phyloP scores from a whole-genome alignment of 2,113 vertebrate genomes.

The Pristiophorus japonicus region DNA sequence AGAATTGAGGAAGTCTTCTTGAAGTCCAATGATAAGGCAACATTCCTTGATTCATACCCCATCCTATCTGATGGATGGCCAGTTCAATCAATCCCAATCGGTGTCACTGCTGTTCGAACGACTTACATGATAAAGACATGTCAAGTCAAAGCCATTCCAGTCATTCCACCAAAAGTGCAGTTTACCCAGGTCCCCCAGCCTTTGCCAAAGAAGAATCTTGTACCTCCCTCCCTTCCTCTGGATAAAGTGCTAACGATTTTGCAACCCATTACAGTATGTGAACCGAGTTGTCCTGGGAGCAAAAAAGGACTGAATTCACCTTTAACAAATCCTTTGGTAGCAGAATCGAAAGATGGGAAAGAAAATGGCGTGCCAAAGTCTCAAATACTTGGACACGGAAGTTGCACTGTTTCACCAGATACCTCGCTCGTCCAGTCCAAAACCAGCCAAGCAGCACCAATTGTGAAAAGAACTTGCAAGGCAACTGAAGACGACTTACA shows the following conservation, averaged over 20 bases:
- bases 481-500: constrained; percentile 72
- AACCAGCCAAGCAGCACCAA: constrained; percentile 56
- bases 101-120: constrained; percentile 82
- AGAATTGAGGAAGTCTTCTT: not conserved
- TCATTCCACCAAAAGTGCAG: constrained; percentile 86
- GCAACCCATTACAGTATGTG: not conserved
- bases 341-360: constrained; percentile 66
- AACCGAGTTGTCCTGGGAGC: not conserved
- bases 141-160: constrained; percentile 86
- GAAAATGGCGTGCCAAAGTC: constrained; percentile 63
- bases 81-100: constrained; percentile 63
- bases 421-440: constrained; percentile 45
- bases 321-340: constrained; percentile 52
- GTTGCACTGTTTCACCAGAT: constrained; percentile 51
- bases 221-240: constrained; percentile 38
- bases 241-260: constrained; percentile 50
- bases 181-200: constrained; percentile 87
- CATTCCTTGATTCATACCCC: not conserved
- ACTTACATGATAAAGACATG: constrained; percentile 95
- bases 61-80: not conserved
- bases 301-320: constrained; percentile 50
- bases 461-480: constrained; percentile 69
- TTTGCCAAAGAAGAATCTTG: constrained; percentile 57
- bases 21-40: not conserved
- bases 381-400: constrained; percentile 50